phyloP scores from a whole-genome alignment of 2,113 vertebrate genomes.

The Odontophorus gujanensis region DNA sequence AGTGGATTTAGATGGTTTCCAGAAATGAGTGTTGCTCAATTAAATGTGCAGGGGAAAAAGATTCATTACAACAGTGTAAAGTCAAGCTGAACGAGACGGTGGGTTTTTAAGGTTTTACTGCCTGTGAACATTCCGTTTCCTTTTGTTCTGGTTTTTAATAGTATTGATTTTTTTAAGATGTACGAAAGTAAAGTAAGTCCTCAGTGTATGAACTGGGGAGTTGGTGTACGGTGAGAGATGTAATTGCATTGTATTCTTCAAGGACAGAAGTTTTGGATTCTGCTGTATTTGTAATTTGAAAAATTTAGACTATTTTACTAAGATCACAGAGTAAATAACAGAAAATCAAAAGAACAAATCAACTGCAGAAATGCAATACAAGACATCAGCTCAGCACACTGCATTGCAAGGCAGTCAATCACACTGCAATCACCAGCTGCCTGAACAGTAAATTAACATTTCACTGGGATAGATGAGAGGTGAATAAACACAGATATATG shows the following conservation, averaged over 20 bases:
- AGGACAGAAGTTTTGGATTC: conserved; percentile 50
- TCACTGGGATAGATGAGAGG: conserved; percentile 42
- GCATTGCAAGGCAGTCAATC: conserved; percentile 51
- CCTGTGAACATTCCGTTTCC: not conserved
- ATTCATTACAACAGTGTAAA: conserved; percentile 34
- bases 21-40: conserved; percentile 32
- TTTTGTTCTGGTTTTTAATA: conserved; percentile 45
- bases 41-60: conserved; percentile 5
- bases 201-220: not conserved
- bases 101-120: conserved; percentile 22
- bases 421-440: conserved; percentile 36
- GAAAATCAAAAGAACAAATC: conserved; percentile 65
- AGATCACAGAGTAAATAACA: conserved; percentile 63
- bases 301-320: conserved; percentile 51
- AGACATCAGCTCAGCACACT: conserved; percentile 21
- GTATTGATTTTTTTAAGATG: conserved; percentile 31
- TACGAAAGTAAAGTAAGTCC: conserved; percentile 34
- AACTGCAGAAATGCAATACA: conserved; percentile 27
- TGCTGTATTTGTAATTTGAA: conserved; percentile 39
- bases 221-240: not conserved
- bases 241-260: conserved; percentile 55
- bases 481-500: conserved; percentile 65
- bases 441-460: conserved; percentile 57
- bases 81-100: conserved; percentile 6
- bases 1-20: not conserved